These are phyloP conservation scores for Lordiphosa mommai DNA, from an alignment of 1,140 invertebrate species.

Conservation along the genomic window DNA sequence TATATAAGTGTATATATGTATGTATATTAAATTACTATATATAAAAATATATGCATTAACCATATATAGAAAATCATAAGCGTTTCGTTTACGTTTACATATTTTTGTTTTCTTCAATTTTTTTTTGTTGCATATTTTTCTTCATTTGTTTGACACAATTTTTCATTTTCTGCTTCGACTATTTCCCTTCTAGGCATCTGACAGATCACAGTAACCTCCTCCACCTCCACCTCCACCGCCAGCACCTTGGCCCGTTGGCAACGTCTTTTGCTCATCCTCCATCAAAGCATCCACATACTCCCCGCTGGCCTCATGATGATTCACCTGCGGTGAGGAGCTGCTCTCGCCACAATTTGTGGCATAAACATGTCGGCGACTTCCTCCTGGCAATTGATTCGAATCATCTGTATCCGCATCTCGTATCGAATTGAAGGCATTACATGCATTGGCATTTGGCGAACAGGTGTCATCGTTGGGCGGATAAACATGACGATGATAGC, in stretches of 20 bases:
- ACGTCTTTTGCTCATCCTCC: conserved; percentile 62
- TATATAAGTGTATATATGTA: conserved; percentile 23
- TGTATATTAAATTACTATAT: conserved; percentile 20
- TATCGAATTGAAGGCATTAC: conserved; percentile 76
- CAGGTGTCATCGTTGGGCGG: conserved; percentile 75
- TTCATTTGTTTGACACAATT: conserved; percentile 10
- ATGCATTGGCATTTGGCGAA: conserved; percentile 71
- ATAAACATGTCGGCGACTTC: conserved; percentile 68
- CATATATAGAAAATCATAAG: conserved; percentile 61
- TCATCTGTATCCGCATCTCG: conserved; percentile 77
- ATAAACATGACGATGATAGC: conserved; percentile 74
- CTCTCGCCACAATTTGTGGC: conserved; percentile 77
- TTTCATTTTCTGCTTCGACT: neutral
- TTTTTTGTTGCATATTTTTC: conserved; percentile 52
- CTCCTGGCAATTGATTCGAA: conserved; percentile 61
- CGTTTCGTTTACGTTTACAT: conserved; percentile 67
- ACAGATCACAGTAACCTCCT: conserved; percentile 66
- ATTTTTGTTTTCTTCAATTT: conserved; percentile 28
- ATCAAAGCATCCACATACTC: conserved; percentile 59
- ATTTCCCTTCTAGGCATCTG: conserved; percentile 57
- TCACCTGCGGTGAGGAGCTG: conserved; percentile 72
- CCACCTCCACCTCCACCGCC: conserved; percentile 22
- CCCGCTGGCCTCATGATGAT: conserved; percentile 58
- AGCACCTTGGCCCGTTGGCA: conserved; percentile 19
- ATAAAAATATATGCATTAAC: conserved; percentile 19